Evolutionary conservation across 37 sponge, comb jelly and placozoan species (phyloP).

Genomic region (Haliclona indistincta): DNA sequence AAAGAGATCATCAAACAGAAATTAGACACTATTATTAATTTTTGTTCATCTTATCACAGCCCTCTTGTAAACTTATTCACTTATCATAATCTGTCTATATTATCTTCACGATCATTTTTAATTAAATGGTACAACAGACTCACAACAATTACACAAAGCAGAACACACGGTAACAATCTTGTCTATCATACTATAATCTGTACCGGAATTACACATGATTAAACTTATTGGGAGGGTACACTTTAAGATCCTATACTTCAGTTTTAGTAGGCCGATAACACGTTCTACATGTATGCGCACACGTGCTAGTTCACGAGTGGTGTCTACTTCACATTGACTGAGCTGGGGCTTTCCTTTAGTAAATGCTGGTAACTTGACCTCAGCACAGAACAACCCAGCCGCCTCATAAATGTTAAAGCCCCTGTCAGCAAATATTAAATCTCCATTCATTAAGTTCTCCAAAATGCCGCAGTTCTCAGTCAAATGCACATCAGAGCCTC

Average conservation of each 20-base stretch:
- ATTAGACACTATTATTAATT: too few relatives aligned
- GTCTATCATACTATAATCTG: conserved; percentile 37
- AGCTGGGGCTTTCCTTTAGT: conserved; percentile 67
- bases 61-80: too few relatives aligned
- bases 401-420: conserved; percentile 35
- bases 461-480: conserved; percentile 41
- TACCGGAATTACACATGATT: conserved; percentile 26
- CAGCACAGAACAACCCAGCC: conserved; percentile 40
- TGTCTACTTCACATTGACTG: conserved; percentile 44
- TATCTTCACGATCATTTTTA: too few relatives aligned
- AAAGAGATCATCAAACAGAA: background rate
- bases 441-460: conserved; percentile 26
- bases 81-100: too few relatives aligned
- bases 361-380: conserved; percentile 52
- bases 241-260: conserved; percentile 50
- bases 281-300: conserved; percentile 73
- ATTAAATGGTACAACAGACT: too few relatives aligned
- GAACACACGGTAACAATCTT: conserved; percentile 60
- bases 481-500: conserved; percentile 33
- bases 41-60: too few relatives aligned
- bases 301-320: conserved; percentile 28
- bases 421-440: conserved; percentile 31
- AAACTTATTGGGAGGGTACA: conserved; percentile 51
- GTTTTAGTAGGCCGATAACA: conserved; percentile 53
- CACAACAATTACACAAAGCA: too few relatives aligned